Base-by-base conservation (phyloP, 2,797 vertebrate species). In the Caiman crocodilus region DNA sequence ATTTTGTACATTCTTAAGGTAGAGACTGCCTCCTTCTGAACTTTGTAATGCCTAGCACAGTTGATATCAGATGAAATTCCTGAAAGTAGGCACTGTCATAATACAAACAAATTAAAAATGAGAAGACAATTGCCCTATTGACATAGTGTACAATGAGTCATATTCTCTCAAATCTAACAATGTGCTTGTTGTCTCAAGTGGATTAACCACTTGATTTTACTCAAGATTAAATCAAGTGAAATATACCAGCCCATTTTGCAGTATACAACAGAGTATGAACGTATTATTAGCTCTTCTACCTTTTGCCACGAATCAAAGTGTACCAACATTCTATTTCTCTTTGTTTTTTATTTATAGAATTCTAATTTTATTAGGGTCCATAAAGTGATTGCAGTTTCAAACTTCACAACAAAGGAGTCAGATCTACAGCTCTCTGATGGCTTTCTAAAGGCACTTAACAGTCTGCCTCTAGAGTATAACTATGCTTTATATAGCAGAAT, bases 391-490 rank as follows among this genome's bases (percentile, higher is more conserved):
- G 98, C 98, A 5, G 98, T 99, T 88, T 98, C 98, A 76, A 99
- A 97, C 23, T 99, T 99, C 94, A 98, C 96, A 77, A 96, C 98
- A 94, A 99, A 98, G 88, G 85, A 97, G 4, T 95, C 97, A 4
- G 97, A 99, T 77, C 96, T 99, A 4, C 98, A 98, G 55, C 97
- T 99, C 35, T 99, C 99, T 1, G 98, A 97, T 0, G 93, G 98
- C 11, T 99, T 99, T 94, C 96, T 99, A 57, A 97, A 98, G 96
- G 98, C 98, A 85, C 98, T 99, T 57, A 98, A 98, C 55, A 97
- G 98, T 4, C 98, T 99, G 67, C 99, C 99, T 9, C 97, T 99
- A 59, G 98, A 99, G 16, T 99, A 99, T 96, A 99, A 98, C 98
- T 99, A 98, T 9, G 97, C 98, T 76, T 97, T 99, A 79, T 99